Evolutionary conservation across 2,888 invertebrate genomes (phyloP), one percentile per base, ranked within the genome.

Genomic region (Yponomeuta sedellus): DNA sequence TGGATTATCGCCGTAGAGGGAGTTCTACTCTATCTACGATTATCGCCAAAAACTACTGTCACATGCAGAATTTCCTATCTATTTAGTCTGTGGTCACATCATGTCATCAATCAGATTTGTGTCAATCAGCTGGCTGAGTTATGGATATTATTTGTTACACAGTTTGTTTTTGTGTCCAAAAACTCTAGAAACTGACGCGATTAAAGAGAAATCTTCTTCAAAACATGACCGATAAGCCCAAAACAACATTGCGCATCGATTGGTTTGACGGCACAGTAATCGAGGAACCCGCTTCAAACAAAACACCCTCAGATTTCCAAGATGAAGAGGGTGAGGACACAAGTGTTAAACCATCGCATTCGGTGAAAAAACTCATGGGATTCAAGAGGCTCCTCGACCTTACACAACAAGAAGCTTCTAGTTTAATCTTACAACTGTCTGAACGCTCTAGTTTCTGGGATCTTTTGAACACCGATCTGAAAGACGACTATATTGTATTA

Each of bases 251-350:
- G 67, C 81, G 90, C 3, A 88, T 91, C 73, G 91, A 91, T 70
- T 91, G 91, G 91, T 91, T 91, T 68, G 91, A 91, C 73, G 91
- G 90, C 8, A 85, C 86, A 28, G 71, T 88, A n/a, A 80, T 84
- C 59, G 85, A 88, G 78, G 81, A 85, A 19, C 25, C 64, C 16
- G n/a, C 52, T 10, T 56, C 64, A 19, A 76, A 68, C 67, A 64
- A 69, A 64, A 68, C 67, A 16, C 75, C 80, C 8, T 72, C 75
- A 56, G 83, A 83, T 65, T 77, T 72, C 64, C 83, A 86, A 64
- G 86, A 87, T 74, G 83, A 86, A 39, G 69, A 72, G 62, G 69
- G 72, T 40, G 77, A 76, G 44, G 66, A 76, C 3, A 71, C 77
- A 70, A 67, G 70, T 10, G 64, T 76, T 10, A 82, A 79, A 69